Base-by-base conservation (phyloP, 2,113 vertebrate genomes). In the Cairina moschata region DNA sequence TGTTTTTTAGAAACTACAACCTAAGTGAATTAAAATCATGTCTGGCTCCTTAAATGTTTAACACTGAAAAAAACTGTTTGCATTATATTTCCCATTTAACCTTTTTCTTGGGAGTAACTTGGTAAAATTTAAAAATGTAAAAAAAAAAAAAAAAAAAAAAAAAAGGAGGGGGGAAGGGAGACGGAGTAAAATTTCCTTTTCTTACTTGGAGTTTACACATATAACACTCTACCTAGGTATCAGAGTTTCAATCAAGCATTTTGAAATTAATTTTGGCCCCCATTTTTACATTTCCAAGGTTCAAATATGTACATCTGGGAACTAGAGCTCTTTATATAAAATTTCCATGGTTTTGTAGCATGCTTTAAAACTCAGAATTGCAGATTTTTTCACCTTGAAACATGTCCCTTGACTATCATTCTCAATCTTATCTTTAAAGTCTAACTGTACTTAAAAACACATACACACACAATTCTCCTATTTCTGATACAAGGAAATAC, bases 1-100 rank as follows among this genome's bases (percentile, higher is more conserved):
- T 42, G 68, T 66, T 83, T 93, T 91, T 93, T 74, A 83, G 55
- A 78, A 88, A 71, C 71, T 56, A 46, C 20, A 65, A 56, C 5
- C 5, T 13, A 44, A 55, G 21, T 56, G 38, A 75, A 56, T 52
- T 86, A 77, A 94, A 88, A 81, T 42, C 32, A 46, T 12, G 34
- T 40, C 46, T 46, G 29, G 32, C 22, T 85, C 36, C 23, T 91
- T 71, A 91, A 88, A 65, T 0, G 5, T 34, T 6, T 23, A 90
- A 83, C 26, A 77, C 42, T 48, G 66, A 50, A 86, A 91, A 71
- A 71, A 17, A 20, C 56, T 77, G 50, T n/a, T 56, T 63, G 12
- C 38, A 71, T 81, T 60, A 25, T 54, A 20, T 59, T 69, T 83
- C 29, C 25, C 7, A 66, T 77, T 23, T 23, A 40, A n/a, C 5